Evolutionary conservation across 2,113 vertebrate genomes (phyloP).

Genomic region (Triplophysa siluroides): DNA sequence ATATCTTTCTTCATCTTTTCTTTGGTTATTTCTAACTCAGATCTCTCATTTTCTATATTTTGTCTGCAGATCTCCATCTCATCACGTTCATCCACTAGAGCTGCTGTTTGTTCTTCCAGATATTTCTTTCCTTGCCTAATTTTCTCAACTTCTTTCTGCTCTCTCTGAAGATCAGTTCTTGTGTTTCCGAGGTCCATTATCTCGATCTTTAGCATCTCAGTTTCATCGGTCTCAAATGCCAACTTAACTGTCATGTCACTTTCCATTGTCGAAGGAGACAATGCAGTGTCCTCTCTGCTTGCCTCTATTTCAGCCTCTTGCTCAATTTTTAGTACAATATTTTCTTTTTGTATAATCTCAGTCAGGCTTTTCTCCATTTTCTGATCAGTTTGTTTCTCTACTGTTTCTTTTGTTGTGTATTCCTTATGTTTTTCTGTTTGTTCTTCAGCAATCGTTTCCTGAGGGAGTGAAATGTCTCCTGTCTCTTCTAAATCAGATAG

Average conservation of each 20-base stretch:
- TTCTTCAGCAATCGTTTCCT: background rate
- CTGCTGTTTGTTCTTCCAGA: background rate
- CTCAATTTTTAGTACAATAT: background rate
- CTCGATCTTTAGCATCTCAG: background rate
- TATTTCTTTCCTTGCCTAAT: background rate
- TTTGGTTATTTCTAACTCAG: conserved; percentile 25
- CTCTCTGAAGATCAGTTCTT: background rate
- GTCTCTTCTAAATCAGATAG: conserved; percentile 10
- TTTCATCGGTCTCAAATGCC: conserved; percentile 11
- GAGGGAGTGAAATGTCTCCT: background rate
- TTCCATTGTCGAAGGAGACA: background rate
- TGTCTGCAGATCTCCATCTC: conserved; percentile 28
- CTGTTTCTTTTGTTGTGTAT: background rate
- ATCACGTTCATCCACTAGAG: conserved; percentile 12
- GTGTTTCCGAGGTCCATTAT: background rate
- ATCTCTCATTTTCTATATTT: conserved; percentile 36
- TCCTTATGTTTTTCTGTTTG: conserved; percentile 24
- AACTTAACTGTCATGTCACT: background rate
- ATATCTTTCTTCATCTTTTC: conserved; percentile 4
- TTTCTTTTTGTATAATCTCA: background rate
- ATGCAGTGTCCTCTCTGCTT: background rate
- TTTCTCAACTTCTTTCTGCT: background rate
- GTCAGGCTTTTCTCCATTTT: background rate
- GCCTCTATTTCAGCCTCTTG: conserved; percentile 13
- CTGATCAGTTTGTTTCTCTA: background rate